Evolutionary conservation across 1,140 invertebrate genomes (phyloP), one percentile per base, ranked within the genome.

Genomic region (Bombyx mandarina): DNA sequence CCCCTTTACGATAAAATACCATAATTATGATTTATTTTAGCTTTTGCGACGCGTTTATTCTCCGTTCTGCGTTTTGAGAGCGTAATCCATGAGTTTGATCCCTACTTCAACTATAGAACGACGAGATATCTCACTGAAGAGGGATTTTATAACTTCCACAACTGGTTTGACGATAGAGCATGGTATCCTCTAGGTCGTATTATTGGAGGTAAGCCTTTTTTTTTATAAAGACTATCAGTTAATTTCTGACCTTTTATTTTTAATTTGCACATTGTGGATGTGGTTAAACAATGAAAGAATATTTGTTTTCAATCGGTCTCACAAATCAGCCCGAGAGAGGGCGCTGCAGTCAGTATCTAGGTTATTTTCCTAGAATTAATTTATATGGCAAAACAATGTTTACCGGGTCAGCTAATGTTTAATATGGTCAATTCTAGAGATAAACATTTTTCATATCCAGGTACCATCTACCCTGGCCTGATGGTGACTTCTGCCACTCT

Each of bases 1-100:
- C 26, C 26, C 26, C 26, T 35, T 35, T 35, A 35, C 26, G 4
- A 35, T 35, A 35, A 35, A 35, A 35, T 35, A 3, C 26, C 26
- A 35, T 35, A 35, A 35, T 35, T 35, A 35, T 50, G 8, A 46
- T 49, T 35, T 7, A 43, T 92, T 93, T 61, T 86, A 98, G 97
- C 98, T 47, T 99, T 99, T 90, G 96, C 96, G 43, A 97, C 95
- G 12, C 91, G 98, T 58, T 86, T 99, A 12, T 99, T 99, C 84
- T 99, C 97, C 22, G 97, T 99, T n/a, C 86, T 99, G 55, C 91
- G 97, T 51, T 99, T 98, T 88, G 98, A 99, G 86, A 98, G 96
- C 86, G 97, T 99, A 6, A 99, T 99, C 72, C 98, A 99, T 89
- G 98, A 99, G 88, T 99, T 99, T 89, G 98, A 99, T 93, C 98